Percentiles rank a stretch among this genome's conserved stretches.
These are phyloP conservation scores for Caenorhabditis plicata DNA, from an alignment of 2,888 invertebrate genomes.

Conservation along the genomic window DNA sequence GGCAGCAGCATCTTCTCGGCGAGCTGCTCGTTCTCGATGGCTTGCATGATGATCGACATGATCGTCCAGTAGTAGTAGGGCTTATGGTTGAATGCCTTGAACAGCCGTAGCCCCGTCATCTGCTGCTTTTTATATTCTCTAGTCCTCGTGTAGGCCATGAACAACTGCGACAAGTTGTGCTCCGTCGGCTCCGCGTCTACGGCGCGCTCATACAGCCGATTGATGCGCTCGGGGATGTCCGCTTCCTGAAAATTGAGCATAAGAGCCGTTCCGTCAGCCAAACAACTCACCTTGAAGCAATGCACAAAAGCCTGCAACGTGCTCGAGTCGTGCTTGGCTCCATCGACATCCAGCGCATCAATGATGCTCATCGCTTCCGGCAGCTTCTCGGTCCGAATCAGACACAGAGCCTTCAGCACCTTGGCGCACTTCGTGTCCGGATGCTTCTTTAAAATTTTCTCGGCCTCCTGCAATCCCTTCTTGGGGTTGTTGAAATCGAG, in stretches of 20 bases:
- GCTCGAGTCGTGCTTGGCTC: constrained; percentile 83
- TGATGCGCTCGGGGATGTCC: constrained; percentile 74
- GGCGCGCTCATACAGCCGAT: constrained; percentile 84
- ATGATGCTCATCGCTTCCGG: constrained; percentile 79
- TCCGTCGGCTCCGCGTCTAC: constrained; percentile 81
- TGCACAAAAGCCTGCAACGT: constrained; percentile 93
- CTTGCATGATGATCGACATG: constrained; percentile 91
- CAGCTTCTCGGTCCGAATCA: constrained; percentile 83
- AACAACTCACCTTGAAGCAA: constrained; percentile 77
- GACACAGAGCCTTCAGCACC: constrained; percentile 80
- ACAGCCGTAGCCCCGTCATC: constrained; percentile 83
- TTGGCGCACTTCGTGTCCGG: constrained; percentile 84
- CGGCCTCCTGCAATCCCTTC: constrained; percentile 93
- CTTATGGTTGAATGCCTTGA: constrained; percentile 87
- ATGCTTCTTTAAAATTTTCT: constrained; percentile 90
- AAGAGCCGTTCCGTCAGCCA: neutral
- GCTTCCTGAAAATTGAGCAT: constrained; percentile 70
- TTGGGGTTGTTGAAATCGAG: constrained; percentile 92
- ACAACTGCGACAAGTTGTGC: constrained; percentile 88
- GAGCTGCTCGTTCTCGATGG: constrained; percentile 65
- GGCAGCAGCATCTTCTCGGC: constrained; percentile 77
- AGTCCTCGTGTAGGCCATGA: constrained; percentile 87
- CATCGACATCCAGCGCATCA: constrained; percentile 75
- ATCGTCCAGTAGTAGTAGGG: constrained; percentile 98
- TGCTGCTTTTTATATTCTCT: constrained; percentile 52